Evolutionary conservation across 2,113 vertebrate genomes (phyloP).

Genomic region (Lota lota): DNA sequence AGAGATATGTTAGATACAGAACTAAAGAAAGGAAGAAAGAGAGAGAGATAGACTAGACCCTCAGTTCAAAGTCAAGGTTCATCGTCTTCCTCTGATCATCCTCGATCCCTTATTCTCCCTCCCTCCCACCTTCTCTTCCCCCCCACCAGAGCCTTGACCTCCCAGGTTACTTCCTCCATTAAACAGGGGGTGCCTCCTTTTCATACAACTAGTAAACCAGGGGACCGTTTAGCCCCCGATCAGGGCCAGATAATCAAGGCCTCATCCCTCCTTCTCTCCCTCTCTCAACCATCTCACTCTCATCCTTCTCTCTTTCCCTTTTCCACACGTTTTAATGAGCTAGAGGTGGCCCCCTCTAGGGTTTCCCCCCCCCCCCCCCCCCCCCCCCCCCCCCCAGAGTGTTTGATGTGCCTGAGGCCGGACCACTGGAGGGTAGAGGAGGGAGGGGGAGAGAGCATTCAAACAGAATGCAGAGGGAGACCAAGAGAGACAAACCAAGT

Average conservation of each 20-base stretch:
- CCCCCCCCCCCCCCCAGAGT: slow-evolving; percentile 15
- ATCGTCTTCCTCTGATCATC: background rate
- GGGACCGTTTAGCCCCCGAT: too few relatives aligned
- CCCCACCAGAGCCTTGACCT: slow-evolving; percentile 39
- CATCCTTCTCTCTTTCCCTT: too few relatives aligned
- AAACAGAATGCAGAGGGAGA: slow-evolving; percentile 24
- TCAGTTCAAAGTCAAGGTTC: slow-evolving; percentile 35
- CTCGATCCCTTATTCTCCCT: slow-evolving; percentile 1
- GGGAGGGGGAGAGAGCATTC: slow-evolving; percentile 8
- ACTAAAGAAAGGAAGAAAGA: slow-evolving; percentile 20
- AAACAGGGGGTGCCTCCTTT: background rate
- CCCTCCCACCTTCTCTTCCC: slow-evolving; percentile 29
- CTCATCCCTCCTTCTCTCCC: slow-evolving; percentile 4
- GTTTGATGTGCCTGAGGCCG: slow-evolving; percentile 59
- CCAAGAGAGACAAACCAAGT: slow-evolving; percentile 19
- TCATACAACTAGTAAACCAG: background rate
- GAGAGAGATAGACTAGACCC: slow-evolving; percentile 42
- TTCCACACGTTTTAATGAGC: slow-evolving; percentile 60
- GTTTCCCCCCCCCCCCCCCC: slow-evolving; percentile 16
- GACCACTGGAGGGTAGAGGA: slow-evolving; percentile 20
- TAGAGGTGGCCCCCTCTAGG: background rate
- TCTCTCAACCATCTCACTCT: slow-evolving; percentile 33
- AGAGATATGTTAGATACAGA: slow-evolving; percentile 4
- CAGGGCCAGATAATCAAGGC: slow-evolving; percentile 48
- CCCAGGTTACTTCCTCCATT: slow-evolving; percentile 36